A percentile compares a stretch with the other conserved stretches of the same genome.
Evolutionary conservation across 23 tunicate genomes (phyloP).

Genomic region (Ascidia mentula): DNA sequence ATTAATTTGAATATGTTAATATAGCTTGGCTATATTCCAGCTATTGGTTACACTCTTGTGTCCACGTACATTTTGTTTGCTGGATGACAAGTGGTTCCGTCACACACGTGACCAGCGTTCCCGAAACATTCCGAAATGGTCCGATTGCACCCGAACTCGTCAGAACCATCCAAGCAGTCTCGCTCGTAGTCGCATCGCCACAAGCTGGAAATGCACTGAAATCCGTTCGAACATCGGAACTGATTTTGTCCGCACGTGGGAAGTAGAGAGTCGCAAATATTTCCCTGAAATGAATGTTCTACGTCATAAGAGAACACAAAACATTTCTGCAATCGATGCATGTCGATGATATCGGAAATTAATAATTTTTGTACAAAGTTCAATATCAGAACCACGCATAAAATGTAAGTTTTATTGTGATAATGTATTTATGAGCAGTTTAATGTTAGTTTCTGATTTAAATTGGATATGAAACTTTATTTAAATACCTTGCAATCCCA

Average conservation of each 20-base stretch:
- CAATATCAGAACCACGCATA: too few relatives aligned
- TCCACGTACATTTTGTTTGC: slow-evolving; percentile 11
- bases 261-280: neutral
- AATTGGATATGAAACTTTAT: neutral
- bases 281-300: slow-evolving; percentile 38
- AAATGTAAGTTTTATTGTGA: too few relatives aligned
- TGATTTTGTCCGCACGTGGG: slow-evolving; percentile 34
- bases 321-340: too few relatives aligned
- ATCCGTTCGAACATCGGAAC: slow-evolving; percentile 34
- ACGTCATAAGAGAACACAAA: too few relatives aligned
- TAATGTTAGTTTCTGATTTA: too few relatives aligned
- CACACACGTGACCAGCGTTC: slow-evolving; percentile 36
- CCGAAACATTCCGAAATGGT: slow-evolving; percentile 10
- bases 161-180: slow-evolving; percentile 79
- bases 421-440: too few relatives aligned
- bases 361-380: too few relatives aligned
- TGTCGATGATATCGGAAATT: too few relatives aligned
- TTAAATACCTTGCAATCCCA: slow-evolving; percentile 64
- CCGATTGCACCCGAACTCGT: slow-evolving; percentile 56
- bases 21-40: too few relatives aligned
- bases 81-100: slow-evolving; percentile 6
- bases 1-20: too few relatives aligned
- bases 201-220: slow-evolving; percentile 32
- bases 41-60: neutral
- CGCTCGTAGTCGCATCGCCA: slow-evolving; percentile 74